Conservation (phyloP, 2,888 invertebrate species). For the Leptarthrus brevirostris region DNA sequence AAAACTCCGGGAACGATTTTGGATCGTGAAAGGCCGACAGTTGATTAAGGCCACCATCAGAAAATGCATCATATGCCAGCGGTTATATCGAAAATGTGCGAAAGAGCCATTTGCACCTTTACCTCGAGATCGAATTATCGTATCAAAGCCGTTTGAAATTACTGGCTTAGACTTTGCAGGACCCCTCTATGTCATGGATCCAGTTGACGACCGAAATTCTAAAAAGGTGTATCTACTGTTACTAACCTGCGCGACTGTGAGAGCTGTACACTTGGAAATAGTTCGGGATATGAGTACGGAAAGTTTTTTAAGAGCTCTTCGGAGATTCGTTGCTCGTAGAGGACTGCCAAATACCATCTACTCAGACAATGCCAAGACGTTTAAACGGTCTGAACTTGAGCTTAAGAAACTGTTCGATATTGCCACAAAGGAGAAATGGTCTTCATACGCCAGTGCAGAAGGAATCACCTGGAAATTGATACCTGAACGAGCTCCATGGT, state of each 20-base stretch:
- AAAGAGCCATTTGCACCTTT: no score
- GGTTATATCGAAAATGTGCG: no score
- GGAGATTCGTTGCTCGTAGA: background rate
- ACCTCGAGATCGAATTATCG: no score
- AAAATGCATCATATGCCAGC: no score
- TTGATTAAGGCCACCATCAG: no score
- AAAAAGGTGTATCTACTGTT: background rate
- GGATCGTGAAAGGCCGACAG: no score
- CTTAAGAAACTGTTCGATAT: background rate
- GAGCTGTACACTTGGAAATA: background rate
- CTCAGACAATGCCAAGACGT: background rate
- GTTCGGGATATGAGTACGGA: background rate
- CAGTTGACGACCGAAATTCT: no score
- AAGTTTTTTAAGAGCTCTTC: background rate
- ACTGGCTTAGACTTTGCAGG: background rate
- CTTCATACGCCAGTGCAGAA: background rate
- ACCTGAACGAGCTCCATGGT: background rate
- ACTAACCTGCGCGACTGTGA: background rate
- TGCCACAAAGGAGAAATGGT: background rate
- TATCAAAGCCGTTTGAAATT: constrained; percentile 36
- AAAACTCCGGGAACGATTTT: no score
- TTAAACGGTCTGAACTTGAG: background rate
- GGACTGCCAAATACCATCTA: background rate
- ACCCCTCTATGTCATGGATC: background rate
- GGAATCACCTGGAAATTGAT: background rate